phyloP scores from a whole-genome alignment of 2,797 vertebrate genomes.

The Gadopsis bispinosus region DNA sequence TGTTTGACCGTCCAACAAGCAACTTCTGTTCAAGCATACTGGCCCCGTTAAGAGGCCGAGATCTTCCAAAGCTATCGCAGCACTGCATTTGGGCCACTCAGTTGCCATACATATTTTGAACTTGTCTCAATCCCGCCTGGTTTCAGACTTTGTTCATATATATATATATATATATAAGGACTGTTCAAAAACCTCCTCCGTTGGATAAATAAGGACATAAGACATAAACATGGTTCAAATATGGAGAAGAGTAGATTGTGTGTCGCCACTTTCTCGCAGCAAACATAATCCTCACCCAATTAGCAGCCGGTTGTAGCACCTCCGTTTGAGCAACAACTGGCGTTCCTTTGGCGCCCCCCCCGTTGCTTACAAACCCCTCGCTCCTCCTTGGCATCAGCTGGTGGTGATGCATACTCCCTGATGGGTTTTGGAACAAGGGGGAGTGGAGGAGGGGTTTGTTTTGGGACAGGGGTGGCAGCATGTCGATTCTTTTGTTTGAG shows the following conservation, averaged over 20 bases:
- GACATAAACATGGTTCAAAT: too few relatives aligned
- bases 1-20: background rate
- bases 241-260: too few relatives aligned
- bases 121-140: slow-evolving; percentile 13
- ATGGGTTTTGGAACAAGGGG: slow-evolving; percentile 1
- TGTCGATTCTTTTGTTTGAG: slow-evolving; percentile 52
- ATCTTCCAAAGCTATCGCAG: background rate
- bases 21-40: background rate
- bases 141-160: slow-evolving; percentile 1
- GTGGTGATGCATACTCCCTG: slow-evolving; percentile 23
- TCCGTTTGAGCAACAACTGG: slow-evolving; percentile 55
- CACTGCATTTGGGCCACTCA: background rate
- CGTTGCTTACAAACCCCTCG: slow-evolving; percentile 17
- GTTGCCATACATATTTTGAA: background rate
- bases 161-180: too few relatives aligned
- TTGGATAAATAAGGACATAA: too few relatives aligned
- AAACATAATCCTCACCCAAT: slow-evolving; percentile 67
- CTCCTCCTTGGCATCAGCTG: slow-evolving; percentile 55
- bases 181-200: too few relatives aligned
- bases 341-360: slow-evolving; percentile 5
- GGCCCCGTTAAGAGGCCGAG: background rate
- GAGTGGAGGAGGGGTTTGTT: background rate
- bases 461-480: slow-evolving; percentile 9
- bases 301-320: slow-evolving; percentile 66
- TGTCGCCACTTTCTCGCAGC: too few relatives aligned